Conservation (phyloP, 2,113 vertebrate species). For the Malurus cyaneus region DNA sequence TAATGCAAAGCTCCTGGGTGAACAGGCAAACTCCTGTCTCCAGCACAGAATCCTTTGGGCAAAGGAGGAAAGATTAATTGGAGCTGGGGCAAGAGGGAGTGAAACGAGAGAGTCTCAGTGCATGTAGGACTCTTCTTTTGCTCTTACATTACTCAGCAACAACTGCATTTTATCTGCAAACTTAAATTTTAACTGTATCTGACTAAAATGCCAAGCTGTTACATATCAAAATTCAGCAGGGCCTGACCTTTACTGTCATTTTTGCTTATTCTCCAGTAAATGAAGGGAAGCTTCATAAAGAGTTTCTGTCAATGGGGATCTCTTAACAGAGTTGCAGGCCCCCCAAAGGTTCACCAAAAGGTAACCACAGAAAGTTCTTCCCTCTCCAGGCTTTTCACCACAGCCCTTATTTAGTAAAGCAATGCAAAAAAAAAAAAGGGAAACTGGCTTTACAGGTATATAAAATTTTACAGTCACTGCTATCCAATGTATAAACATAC, state of each 20-base stretch:
- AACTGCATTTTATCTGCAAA: slow-evolving; percentile 29
- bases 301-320: slow-evolving; percentile 1
- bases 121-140: not conserved
- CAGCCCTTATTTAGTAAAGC: not conserved
- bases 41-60: not conserved
- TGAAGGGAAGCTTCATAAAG: not conserved
- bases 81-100: not conserved
- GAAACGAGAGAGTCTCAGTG: not conserved
- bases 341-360: not conserved
- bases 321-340: slow-evolving; percentile 9
- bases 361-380: not conserved
- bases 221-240: slow-evolving; percentile 17
- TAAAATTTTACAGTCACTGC: not conserved
- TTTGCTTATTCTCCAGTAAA: slow-evolving; percentile 15
- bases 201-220: slow-evolving; percentile 28
- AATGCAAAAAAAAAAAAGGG: not conserved
- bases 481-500: not conserved
- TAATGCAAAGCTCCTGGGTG: not conserved
- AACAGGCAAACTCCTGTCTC: not conserved
- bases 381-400: not conserved
- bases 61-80: not conserved
- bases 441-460: not conserved
- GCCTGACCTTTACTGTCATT: slow-evolving; percentile 5
- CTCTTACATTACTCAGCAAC: not conserved
- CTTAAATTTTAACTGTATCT: slow-evolving; percentile 16